phyloP scores from a whole-genome alignment of 1,140 invertebrate genomes.

The Zeugodacus cucurbitae region DNA sequence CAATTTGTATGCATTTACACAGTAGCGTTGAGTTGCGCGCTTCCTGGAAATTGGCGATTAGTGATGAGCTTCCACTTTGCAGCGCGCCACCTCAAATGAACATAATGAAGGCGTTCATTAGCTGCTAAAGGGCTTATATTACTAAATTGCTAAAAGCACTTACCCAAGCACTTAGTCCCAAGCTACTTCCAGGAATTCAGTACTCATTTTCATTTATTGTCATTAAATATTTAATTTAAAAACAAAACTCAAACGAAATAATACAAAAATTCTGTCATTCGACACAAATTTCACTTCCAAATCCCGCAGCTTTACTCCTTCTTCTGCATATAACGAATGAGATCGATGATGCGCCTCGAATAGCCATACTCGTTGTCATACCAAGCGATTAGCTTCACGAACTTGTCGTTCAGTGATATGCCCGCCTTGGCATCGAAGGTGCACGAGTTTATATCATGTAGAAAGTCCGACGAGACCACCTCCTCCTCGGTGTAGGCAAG shows the following conservation, averaged over 20 bases:
- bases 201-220: not conserved
- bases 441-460: not conserved
- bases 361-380: constrained; percentile 29
- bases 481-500: not conserved
- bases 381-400: constrained; percentile 16
- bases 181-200: not conserved
- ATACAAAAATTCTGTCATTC: not conserved
- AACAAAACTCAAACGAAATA: not conserved
- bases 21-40: not conserved
- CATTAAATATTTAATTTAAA: not conserved
- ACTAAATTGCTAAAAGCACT: not conserved
- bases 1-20: constrained; percentile 14
- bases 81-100: not conserved
- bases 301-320: not conserved
- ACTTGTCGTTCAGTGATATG: constrained; percentile 11
- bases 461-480: not conserved
- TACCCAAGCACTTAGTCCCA: too few species aligned
- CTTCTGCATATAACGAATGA: constrained; percentile 17
- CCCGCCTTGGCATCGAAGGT: constrained; percentile 1
- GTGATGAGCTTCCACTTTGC: not conserved
- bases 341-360: not conserved
- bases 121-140: too few species aligned
- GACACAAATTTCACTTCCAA: not conserved
- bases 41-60: constrained; percentile 1
- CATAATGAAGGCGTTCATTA: not conserved